Base-by-base conservation (phyloP, 1,140 invertebrate species). In the Stenopsyche tienmushanensis region DNA sequence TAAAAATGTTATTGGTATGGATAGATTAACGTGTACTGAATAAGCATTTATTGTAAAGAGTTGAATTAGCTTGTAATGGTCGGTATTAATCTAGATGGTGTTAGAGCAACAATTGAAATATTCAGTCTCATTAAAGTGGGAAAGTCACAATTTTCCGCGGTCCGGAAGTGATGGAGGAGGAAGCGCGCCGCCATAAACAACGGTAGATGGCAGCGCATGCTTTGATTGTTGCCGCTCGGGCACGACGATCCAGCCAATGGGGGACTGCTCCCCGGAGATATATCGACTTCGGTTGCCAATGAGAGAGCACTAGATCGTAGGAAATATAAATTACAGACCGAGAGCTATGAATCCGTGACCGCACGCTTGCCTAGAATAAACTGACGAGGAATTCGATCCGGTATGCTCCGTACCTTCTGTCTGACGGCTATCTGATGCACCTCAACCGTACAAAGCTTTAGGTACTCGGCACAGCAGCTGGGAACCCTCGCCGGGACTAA, bases 271-370 rank as follows among this genome's bases (percentile, higher is more conserved):
- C 17, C 44, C 7, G 20, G 39, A 24, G 45, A 62, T 25, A 26
- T 23, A n/a, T 26, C n/a, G 23, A n/a, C 26, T 18, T 34, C 39
- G 34, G 34, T 59, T 59, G 29, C 47, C 58, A 50, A 49, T 62
- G 47, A 24, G 58, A 52, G 55, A 18, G 55, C 24, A 20, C 29
- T 3, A 17, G 18, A 24, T 24, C 55, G 20, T 24, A n/a, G n/a
- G n/a, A n/a, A n/a, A 24, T 57, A 63, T 63, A 63, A 63, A 63
- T 63, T 63, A 53, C 47, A 52, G 5, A 52, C 39, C 47, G 60
- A 24, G 60, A 52, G 54, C 29, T 25, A 58, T 20, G 54, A 39
- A 58, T 26, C 57, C 57, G 57, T 60, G 57, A 63, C 60, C 50
- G 47, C 60, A 63, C 60, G 60, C 49, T 44, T 26, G 13, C n/a